Percentiles rank a stretch among this genome's conserved stretches.
Conservation (phyloP, 2,888 invertebrate species). For the Dryobota labecula region DNA sequence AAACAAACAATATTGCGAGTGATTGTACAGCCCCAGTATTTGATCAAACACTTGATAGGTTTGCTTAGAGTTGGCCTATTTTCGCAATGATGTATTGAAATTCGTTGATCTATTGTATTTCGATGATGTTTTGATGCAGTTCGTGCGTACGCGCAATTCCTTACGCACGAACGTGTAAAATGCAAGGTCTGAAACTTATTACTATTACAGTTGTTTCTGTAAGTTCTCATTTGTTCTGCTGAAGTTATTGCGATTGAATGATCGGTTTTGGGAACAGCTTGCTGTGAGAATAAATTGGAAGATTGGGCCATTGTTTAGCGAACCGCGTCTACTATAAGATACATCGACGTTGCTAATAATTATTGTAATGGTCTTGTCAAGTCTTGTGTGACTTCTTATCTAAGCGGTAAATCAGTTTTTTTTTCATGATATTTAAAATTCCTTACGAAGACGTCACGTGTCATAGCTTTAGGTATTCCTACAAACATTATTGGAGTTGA, state of each 20-base stretch:
- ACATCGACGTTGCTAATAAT: too few species aligned
- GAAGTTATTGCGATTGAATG: conserved; percentile 21
- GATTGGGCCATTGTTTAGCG: too few species aligned
- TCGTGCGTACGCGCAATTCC: conserved; percentile 43
- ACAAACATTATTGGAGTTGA: not conserved
- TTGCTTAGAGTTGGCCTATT: conserved; percentile 57
- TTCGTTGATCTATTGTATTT: conserved; percentile 56
- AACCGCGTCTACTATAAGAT: too few species aligned
- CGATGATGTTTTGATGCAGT: conserved; percentile 48
- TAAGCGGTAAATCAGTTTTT: not conserved
- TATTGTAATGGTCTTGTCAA: too few species aligned
- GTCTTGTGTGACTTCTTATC: too few species aligned
- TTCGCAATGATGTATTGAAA: conserved; percentile 59
- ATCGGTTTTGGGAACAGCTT: conserved; percentile 7
- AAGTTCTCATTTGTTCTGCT: conserved; percentile 35
- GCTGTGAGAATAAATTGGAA: conserved; percentile 18
- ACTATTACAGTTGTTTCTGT: conserved; percentile 19
- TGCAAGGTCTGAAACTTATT: conserved; percentile 23
- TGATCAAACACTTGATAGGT: conserved; percentile 56
- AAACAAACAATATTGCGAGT: conserved; percentile 43
- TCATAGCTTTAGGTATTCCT: not conserved
- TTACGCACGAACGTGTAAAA: conserved; percentile 43
- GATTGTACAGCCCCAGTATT: conserved; percentile 51
- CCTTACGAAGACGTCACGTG: not conserved
- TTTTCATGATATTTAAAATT: not conserved